Conservation (phyloP, 1,140 invertebrate genomes). For the Cyrtorhinus lividipennis region DNA sequence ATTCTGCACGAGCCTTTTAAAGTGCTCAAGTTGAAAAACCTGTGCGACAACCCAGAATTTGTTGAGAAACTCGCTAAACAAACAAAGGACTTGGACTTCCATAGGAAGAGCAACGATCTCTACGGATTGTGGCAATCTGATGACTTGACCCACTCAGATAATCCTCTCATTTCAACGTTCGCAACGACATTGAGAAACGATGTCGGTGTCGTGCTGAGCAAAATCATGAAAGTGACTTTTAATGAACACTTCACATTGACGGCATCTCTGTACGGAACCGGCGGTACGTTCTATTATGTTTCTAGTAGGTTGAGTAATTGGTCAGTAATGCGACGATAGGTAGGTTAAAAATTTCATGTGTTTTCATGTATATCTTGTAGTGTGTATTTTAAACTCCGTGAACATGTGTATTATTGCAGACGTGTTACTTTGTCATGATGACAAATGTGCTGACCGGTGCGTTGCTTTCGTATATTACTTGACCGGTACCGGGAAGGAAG, state of each 20-base stretch:
- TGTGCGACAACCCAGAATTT: neutral
- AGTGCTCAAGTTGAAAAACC: constrained; percentile 16
- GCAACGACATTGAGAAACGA: neutral
- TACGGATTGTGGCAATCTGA: constrained; percentile 16
- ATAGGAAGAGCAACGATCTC: constrained; percentile 18
- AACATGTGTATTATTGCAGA: constrained; percentile 20
- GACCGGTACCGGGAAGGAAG: constrained; percentile 19
- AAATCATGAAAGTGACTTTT: constrained; percentile 11
- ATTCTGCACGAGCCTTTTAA: constrained; percentile 16
- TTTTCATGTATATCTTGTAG: neutral
- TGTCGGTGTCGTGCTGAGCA: neutral
- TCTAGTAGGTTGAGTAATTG: too few species aligned
- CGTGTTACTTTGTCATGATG: constrained; percentile 26
- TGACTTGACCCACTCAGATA: neutral
- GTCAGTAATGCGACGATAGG: too few species aligned
- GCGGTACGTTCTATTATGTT: constrained; percentile 4
- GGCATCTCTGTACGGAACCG: constrained; percentile 15
- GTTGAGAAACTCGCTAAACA: neutral
- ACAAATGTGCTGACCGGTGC: constrained; percentile 24
- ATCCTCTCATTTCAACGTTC: constrained; percentile 4
- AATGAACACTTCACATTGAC: constrained; percentile 13
- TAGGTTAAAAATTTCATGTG: too few species aligned
- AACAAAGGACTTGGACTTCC: neutral
- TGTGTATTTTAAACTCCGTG: neutral
- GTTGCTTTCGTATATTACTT: constrained; percentile 26